These are phyloP conservation scores for Myotis findleyi DNA, from an alignment of 2,797 vertebrate species.

Conservation along the genomic window DNA sequence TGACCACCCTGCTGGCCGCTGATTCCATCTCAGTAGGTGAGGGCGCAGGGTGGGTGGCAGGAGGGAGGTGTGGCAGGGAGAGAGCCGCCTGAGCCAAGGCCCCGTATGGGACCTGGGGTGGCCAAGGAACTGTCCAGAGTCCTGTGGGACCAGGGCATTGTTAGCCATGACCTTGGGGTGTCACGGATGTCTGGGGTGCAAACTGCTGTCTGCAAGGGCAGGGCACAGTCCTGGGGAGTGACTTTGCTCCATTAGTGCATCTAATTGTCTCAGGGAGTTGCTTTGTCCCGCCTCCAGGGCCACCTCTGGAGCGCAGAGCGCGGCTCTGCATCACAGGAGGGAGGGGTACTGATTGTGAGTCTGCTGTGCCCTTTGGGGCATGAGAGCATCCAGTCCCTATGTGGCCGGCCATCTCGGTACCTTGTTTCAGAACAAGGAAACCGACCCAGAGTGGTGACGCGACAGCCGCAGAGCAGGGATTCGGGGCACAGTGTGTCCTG, in stretches of 20 bases:
- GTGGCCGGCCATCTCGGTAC: background rate
- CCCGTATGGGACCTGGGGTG: accelerated
- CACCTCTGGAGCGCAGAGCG: background rate
- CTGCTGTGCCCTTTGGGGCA: background rate
- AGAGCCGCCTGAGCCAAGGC: background rate
- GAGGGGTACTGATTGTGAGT: background rate
- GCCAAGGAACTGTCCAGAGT: background rate
- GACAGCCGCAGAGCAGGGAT: background rate
- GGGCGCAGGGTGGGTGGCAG: accelerated
- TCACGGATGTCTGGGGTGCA: background rate
- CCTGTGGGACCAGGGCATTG: background rate
- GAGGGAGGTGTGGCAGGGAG: background rate
- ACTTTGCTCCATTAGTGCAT: background rate
- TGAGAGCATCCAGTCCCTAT: accelerated
- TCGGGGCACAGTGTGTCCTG: background rate
- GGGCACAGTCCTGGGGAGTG: background rate
- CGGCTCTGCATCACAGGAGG: background rate
- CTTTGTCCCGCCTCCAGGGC: background rate
- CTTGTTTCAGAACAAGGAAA: background rate
- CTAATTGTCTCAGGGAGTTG: constrained; percentile 19
- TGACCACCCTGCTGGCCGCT: background rate
- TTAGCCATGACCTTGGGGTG: background rate
- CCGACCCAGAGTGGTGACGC: background rate
- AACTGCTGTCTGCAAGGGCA: background rate
- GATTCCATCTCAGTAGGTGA: background rate